Evolutionary conservation across 2,888 invertebrate species (phyloP), one percentile per base, ranked within the genome.

Genomic region (Oscheius sp.): DNA sequence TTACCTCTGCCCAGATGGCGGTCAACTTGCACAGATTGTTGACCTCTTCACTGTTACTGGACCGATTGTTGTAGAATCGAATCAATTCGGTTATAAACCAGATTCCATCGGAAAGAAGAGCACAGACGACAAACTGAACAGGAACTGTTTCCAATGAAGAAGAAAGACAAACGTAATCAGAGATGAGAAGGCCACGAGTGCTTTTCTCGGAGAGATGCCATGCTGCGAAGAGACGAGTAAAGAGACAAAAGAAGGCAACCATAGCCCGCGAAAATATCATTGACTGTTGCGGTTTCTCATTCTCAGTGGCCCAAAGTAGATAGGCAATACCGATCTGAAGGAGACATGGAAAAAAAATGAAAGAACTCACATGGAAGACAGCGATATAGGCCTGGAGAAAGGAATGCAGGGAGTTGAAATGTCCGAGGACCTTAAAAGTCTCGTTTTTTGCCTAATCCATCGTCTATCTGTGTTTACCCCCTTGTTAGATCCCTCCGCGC

Each of bases 1-100:
- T 30, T 24, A 79, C 82, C 74, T 82, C 80, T 33, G 80, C 70
- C 75, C 79, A 83, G 17, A 79, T 68, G 14, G 77, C 80, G 3
- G 83, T 80, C 30, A 78, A 63, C 65, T 80, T 74, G 47, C 77
- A 77, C 72, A 83, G 75, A 17, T 68, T 56, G 32, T 81, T 73
- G 51, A 81, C 72, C 56, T 80, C 78, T 8, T 77, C 78, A 62
- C 74, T 67, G n/a, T 65, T 67, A 0, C 70, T 74, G 47, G 72
- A 68, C 8, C 66, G 65, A n/a, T 68, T 74, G 8, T 61, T 45
- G 44, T 72, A 67, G 67, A 82, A 72, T 8, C 75, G 72, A 32
- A 75, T 44, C 1, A 70, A n/a, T 56, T 82, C 82, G 8, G 73
- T 70, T 8, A 74, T 30, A n/a, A 76, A 68, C 82, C 82, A 82